Conservation (phyloP, 2,797 vertebrate genomes). For the Mycteria americana region DNA sequence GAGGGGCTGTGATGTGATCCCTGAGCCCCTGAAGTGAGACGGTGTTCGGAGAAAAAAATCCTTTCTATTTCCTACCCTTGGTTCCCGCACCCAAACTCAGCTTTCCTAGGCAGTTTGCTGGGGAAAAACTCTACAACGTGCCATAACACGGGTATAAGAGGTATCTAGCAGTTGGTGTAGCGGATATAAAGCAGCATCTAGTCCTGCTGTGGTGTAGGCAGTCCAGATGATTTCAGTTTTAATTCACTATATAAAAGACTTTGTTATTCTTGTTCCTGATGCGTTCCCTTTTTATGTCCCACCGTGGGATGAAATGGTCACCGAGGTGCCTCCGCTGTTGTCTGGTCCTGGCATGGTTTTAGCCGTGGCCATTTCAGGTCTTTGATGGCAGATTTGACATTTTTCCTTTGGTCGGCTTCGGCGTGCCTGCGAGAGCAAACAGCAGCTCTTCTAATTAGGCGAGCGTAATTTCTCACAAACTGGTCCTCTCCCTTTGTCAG, state of each 20-base stretch:
- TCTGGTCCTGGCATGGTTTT: background rate
- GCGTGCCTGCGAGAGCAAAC: background rate
- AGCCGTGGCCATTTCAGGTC: background rate
- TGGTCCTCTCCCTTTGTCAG: constrained; percentile 22
- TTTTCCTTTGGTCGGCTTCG: background rate
- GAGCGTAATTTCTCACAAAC: constrained; percentile 32
- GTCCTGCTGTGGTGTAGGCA: fast-evolving
- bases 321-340: background rate
- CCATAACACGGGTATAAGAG: fast-evolving
- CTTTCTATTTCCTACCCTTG: background rate
- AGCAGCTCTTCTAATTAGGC: constrained; percentile 6
- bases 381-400: constrained; percentile 27
- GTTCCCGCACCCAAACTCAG: background rate
- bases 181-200: background rate
- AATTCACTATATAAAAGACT: background rate
- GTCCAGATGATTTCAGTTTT: background rate
- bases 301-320: background rate
- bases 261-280: background rate
- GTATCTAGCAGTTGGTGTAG: background rate
- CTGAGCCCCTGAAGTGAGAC: background rate
- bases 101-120: background rate
- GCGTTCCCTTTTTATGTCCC: background rate
- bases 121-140: background rate
- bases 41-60: background rate
- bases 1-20: background rate